Base-by-base conservation (phyloP, 64 coral and sea anemone species). In the Stichodactyla mertensii region DNA sequence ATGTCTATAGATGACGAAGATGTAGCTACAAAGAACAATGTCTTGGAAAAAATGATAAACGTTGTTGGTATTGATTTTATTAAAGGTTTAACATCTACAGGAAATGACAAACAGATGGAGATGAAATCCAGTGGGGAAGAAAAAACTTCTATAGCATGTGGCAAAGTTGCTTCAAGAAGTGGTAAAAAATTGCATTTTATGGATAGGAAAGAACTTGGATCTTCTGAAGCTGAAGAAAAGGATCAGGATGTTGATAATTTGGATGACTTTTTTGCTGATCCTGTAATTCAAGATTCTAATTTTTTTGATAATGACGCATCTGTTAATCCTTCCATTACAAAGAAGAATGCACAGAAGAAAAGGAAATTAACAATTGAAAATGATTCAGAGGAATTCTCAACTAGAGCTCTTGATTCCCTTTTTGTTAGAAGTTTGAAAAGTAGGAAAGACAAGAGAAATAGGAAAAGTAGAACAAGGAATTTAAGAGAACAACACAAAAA, bases 361-460 rank as follows among this genome's bases (percentile, higher is more conserved):
- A 85, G 57, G 27, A 85, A 61, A 52, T 2, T 55, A 23, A 10
- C 20, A 45, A 16, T 19, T 36, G 55, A 64, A 31, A 57, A 64
- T 16, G 55, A 27, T 6, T 0, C 54, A 20, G 84, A 83, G 82
- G 82, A 83, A 0, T 52, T 51, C 10, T 54, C 53, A 16, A 69
- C 26, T 16, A 79, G 61, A 56, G 57, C 53, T 24, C 77, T 90
- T 59, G 94, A 93, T 15, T 97, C 94, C 4, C 83, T 89, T 66
- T 97, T 97, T 93, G 94, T 97, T 0, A 36, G 64, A 13, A 92
- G 86, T 71, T 77, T 92, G 78, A 58, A 55, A 85, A 54, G 52
- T 81, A 51, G 56, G 61, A 85, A 55, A 71, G 52, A n/a, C 19
- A 92, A 82, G 86, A 82, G 18, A 23, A 64, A 78, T 12, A 28